These are phyloP conservation scores for Heliocidaris tuberculata DNA, from an alignment of 35 echinoderm and acorn worm genomes.

Conservation along the genomic window DNA sequence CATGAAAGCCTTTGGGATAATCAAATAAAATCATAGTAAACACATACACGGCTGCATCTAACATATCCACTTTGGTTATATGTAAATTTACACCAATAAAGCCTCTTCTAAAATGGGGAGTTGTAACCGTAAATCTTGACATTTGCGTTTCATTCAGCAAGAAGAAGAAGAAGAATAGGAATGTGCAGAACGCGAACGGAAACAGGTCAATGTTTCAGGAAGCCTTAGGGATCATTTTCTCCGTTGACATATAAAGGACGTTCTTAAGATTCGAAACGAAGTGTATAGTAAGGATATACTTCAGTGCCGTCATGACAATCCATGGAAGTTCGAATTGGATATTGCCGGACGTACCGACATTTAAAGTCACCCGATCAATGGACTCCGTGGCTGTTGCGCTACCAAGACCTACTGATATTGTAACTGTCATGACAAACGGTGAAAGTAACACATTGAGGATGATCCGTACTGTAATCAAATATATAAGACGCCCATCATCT, in stretches of 20 bases:
- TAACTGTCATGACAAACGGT: not conserved
- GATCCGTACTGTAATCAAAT: too few species aligned
- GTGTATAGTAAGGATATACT: not conserved
- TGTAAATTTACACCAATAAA: not conserved
- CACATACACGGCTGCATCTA: not conserved
- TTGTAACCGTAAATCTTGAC: too few species aligned
- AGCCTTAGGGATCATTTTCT: not conserved
- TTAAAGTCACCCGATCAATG: not conserved
- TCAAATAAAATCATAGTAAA: not conserved
- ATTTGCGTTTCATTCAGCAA: too few species aligned
- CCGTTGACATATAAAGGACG: not conserved
- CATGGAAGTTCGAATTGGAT: not conserved
- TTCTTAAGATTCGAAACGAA: not conserved
- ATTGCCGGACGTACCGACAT: not conserved
- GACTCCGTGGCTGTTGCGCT: not conserved
- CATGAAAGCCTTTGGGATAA: not conserved
- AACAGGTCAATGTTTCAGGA: too few species aligned
- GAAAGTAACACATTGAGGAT: not conserved
- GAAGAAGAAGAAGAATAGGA: too few species aligned
- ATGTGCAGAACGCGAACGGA: too few species aligned
- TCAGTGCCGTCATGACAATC: not conserved
- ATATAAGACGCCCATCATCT: too few species aligned
- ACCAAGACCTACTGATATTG: not conserved
- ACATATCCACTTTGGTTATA: not conserved
- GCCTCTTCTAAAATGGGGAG: too few species aligned